Conservation (phyloP, 2,888 invertebrate species). For the Abrostola triplasia region DNA sequence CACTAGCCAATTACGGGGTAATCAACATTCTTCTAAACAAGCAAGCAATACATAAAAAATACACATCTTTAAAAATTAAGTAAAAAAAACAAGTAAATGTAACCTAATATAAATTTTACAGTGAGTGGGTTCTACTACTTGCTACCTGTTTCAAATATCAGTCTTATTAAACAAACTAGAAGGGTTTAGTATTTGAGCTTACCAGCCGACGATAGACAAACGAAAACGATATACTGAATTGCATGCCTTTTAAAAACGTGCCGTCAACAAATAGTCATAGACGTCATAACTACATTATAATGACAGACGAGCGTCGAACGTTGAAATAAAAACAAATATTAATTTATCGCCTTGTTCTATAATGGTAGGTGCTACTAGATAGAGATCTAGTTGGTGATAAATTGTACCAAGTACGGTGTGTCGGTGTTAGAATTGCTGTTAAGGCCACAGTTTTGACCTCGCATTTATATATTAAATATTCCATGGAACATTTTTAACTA, state of each 20-base stretch:
- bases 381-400: slow-evolving; percentile 13
- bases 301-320: slow-evolving; percentile 4
- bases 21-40: too few relatives aligned
- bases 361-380: slow-evolving; percentile 6
- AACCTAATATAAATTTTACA: too few relatives aligned
- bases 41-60: too few relatives aligned
- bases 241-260: background rate
- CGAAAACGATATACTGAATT: too few relatives aligned
- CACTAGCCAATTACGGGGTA: too few relatives aligned
- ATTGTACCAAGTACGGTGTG: slow-evolving; percentile 9
- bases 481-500: slow-evolving; percentile 39
- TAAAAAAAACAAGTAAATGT: too few relatives aligned
- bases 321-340: slow-evolving; percentile 2
- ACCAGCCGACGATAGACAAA: too few relatives aligned
- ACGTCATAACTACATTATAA: slow-evolving; percentile 26
- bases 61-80: too few relatives aligned
- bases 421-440: background rate
- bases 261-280: background rate
- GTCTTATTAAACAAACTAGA: too few relatives aligned
- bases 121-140: too few relatives aligned
- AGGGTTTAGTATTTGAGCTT: too few relatives aligned
- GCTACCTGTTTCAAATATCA: too few relatives aligned
- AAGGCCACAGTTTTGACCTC: slow-evolving; percentile 22
- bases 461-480: slow-evolving; percentile 24
- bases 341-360: slow-evolving; percentile 1